Evolutionary conservation across 2,113 vertebrate genomes (phyloP).

Genomic region (Rhinolophus ferrumequinum): DNA sequence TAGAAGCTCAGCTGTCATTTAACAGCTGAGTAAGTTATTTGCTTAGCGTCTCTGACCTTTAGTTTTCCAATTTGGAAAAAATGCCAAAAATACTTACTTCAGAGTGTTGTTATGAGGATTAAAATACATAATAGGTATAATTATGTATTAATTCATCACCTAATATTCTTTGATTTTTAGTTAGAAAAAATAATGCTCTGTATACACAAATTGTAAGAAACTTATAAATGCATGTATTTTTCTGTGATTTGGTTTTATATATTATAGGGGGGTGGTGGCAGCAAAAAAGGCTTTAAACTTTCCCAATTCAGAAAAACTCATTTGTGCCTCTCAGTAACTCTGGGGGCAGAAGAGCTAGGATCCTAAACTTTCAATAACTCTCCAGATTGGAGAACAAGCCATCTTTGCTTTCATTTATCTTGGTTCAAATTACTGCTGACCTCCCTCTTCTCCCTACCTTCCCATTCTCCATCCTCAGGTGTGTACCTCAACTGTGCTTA

Average conservation of each 20-base stretch:
- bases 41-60: neutral
- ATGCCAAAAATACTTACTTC: neutral
- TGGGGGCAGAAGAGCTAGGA: neutral
- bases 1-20: neutral
- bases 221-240: neutral
- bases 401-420: conserved; percentile 14
- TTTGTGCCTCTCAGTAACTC: neutral
- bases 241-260: neutral
- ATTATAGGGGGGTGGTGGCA: neutral
- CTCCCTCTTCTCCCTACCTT: neutral
- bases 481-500: neutral
- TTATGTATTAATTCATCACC: neutral
- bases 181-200: neutral
- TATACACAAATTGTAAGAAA: neutral
- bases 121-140: neutral
- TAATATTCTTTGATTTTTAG: neutral
- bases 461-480: neutral
- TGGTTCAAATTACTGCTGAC: neutral
- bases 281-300: neutral
- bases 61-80: conserved; percentile 45
- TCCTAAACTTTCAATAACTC: neutral
- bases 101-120: neutral
- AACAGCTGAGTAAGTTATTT: neutral
- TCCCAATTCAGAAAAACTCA: neutral
- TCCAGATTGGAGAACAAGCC: neutral